Base-by-base conservation (phyloP, 2,888 invertebrate species). In the Scaptomyza polygonia region DNA sequence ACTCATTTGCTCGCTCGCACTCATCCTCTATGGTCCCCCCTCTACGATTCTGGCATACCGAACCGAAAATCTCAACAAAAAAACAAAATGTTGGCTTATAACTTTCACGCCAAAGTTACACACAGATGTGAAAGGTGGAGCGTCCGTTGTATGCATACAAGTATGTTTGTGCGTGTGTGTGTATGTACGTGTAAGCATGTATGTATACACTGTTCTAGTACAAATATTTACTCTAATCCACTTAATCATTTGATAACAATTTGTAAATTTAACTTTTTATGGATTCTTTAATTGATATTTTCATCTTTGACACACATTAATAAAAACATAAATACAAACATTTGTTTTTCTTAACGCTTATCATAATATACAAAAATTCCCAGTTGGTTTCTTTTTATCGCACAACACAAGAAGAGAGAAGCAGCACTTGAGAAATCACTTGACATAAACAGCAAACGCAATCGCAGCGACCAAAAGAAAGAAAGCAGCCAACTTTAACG, bases 81-180 rank as follows among this genome's bases (percentile, higher is more conserved):
- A 53, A 42, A 63, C 51, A 67, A 54, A 58, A 27, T 49, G 62
- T 58, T 72, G 70, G 76, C 70, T 84, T 81, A 77, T 66, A 84
- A 82, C 82, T 82, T 82, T 84, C 81, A 79, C 81, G 74, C 67
- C 54, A 63, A 72, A 67, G 68, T 55, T 32, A 59, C 48, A 48
- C 49, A 16, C 49, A 51, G 21, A 59, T 65, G 77, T 62, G 77
- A 73, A 70, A 77, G 77, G 74, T 54, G 16, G 12, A 18, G 9
- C 14, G 14, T 18, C 18, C 16, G 36, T 51, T 12, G 25, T 9
- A 40, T 39, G 14, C 29, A 39, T 47, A 12, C 45, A 29, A n/a
- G 27, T 3, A 36, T 29, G 8, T 11, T 34, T 25, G 21, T 27
- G 29, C 29, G 29, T 14, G 40, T 30, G 21, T 11, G 0, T 25